These are phyloP conservation scores for Norana najaformis DNA, from an alignment of 2,888 invertebrate species.

Conservation along the genomic window DNA sequence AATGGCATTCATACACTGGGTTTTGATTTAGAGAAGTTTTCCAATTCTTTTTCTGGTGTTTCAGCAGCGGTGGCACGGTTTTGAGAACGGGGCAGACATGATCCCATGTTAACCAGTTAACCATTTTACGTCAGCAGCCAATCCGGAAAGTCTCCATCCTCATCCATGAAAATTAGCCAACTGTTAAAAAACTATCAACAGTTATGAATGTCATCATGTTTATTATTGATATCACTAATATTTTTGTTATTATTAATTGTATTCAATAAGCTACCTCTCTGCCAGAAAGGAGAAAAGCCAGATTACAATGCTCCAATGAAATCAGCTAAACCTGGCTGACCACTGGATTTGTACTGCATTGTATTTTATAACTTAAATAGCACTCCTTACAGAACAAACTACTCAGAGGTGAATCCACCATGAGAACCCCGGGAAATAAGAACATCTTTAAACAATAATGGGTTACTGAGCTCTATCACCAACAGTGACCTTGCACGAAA, in stretches of 20 bases:
- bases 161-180: neutral
- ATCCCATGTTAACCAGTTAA: constrained; percentile 22
- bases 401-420: no score
- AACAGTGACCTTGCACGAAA: no score
- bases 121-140: neutral
- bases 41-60: neutral
- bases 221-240: neutral
- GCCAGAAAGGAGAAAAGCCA: neutral
- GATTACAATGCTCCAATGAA: neutral
- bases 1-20: neutral
- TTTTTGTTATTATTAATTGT: neutral
- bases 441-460: no score
- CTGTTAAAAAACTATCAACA: neutral
- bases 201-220: neutral
- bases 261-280: neutral
- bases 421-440: no score
- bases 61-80: neutral
- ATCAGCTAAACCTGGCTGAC: no score
- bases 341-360: no score
- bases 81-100: neutral
- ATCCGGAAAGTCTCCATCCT: neutral
- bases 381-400: no score
- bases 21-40: neutral
- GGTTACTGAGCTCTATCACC: no score
- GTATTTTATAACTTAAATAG: neutral